A percentile compares a stretch with the other conserved stretches of the same genome.
Evolutionary conservation across 2,113 vertebrate genomes (phyloP).

Genomic region (Recurvirostra avosetta): DNA sequence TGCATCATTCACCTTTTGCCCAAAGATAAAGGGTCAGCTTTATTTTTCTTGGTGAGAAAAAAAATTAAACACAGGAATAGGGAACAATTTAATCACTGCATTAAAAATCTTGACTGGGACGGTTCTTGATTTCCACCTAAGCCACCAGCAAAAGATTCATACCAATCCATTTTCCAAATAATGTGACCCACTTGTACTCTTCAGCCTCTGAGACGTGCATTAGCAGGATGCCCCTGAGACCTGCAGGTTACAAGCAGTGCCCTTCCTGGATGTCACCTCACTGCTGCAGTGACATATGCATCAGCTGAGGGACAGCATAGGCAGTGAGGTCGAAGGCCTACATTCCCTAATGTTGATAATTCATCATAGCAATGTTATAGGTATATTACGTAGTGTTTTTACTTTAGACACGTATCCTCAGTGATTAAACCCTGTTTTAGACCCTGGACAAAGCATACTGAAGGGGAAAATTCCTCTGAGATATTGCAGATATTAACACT

Average conservation of each 20-base stretch:
- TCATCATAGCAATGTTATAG: background rate
- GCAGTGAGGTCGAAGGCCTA: fast-evolving
- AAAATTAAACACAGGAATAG: background rate
- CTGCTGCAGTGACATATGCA: background rate
- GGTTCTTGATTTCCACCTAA: background rate
- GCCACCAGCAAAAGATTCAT: background rate
- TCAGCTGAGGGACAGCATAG: background rate
- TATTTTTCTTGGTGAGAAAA: background rate
- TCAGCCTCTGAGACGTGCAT: background rate
- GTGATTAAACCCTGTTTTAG: background rate
- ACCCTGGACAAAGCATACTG: background rate
- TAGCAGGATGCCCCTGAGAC: background rate
- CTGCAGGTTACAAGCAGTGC: background rate
- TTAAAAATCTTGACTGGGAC: background rate
- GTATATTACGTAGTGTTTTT: background rate
- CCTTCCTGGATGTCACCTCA: background rate
- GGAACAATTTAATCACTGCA: background rate
- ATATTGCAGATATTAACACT: background rate
- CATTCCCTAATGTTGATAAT: background rate
- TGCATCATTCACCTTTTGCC: background rate
- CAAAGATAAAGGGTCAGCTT: background rate
- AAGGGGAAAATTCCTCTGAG: background rate
- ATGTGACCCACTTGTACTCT: background rate
- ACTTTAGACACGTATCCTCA: background rate
- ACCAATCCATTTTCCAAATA: background rate